phyloP scores from a whole-genome alignment of 2,113 vertebrate species.

The Chlorodrepanis virens region DNA sequence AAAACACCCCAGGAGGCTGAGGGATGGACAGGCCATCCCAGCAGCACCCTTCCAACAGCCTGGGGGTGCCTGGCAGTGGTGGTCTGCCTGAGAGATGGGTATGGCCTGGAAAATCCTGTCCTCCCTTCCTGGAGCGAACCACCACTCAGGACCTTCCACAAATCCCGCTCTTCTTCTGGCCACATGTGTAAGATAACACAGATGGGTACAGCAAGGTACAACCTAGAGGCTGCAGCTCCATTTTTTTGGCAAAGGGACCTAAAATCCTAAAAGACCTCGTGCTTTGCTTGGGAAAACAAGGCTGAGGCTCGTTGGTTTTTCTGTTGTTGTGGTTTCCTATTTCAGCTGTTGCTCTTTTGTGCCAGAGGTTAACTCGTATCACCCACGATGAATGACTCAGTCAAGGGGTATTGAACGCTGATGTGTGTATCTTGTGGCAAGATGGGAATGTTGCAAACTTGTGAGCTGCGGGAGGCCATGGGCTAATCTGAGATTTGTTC shows the following conservation, averaged over 20 bases:
- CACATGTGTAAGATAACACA: neutral
- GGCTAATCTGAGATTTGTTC: constrained; percentile 82
- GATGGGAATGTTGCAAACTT: constrained; percentile 71
- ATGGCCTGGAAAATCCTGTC: neutral
- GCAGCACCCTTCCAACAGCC: neutral
- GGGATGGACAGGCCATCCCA: neutral
- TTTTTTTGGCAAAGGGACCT: neutral
- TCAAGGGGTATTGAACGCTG: constrained; percentile 33
- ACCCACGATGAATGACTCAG: neutral
- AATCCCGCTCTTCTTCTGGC: neutral
- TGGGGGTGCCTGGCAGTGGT: neutral
- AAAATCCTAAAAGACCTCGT: neutral
- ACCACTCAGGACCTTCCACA: neutral
- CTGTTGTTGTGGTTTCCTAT: neutral
- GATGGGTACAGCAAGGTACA: neutral
- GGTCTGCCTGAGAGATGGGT: neutral
- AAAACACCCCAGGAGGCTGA: fast-evolving
- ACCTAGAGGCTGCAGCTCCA: neutral
- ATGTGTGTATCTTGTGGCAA: constrained; percentile 69
- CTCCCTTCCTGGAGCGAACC: neutral
- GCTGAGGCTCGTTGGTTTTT: fast-evolving
- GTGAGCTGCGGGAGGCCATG: constrained; percentile 68
- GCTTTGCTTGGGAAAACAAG: neutral
- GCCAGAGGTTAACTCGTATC: neutral
- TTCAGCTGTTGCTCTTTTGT: neutral